Percentiles rank a stretch among this genome's conserved stretches.
These are phyloP conservation scores for Turritopsis rubra DNA, from an alignment of 30 jellyfish, hydroid and myxozoan genomes.

Conservation along the genomic window DNA sequence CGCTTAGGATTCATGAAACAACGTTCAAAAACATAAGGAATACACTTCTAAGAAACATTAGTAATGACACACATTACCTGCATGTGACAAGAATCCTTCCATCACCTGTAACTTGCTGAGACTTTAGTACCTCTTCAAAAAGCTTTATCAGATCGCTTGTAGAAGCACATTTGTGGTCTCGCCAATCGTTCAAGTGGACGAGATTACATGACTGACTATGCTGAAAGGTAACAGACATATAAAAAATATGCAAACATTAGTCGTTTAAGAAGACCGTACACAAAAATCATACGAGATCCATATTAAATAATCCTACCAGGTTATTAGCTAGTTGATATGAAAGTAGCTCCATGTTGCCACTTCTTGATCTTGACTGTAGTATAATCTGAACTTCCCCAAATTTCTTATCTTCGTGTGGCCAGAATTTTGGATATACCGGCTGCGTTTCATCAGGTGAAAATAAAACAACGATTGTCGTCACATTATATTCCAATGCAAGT, in stretches of 20 bases:
- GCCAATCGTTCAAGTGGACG: conserved; percentile 7
- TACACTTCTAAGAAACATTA: too few species aligned
- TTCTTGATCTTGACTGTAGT: conserved; percentile 18
- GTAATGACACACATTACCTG: conserved; percentile 8
- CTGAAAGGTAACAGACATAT: neutral
- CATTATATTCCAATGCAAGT: conserved; percentile 6
- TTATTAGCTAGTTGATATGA: neutral
- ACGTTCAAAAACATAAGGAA: too few species aligned
- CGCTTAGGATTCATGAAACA: neutral
- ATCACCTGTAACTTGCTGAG: conserved; percentile 26
- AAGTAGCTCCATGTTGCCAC: neutral
- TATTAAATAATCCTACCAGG: neutral
- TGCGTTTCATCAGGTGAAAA: conserved; percentile 1
- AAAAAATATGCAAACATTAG: neutral
- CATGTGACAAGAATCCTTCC: conserved; percentile 17
- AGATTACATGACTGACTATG: neutral
- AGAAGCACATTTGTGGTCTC: conserved; percentile 1
- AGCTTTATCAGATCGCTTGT: neutral
- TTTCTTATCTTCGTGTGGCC: conserved; percentile 7
- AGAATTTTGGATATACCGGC: neutral
- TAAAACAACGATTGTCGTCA: conserved; percentile 24
- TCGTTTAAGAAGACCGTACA: neutral
- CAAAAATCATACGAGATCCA: too few species aligned
- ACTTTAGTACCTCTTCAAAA: conserved; percentile 14
- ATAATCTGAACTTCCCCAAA: conserved; percentile 36